Evolutionary conservation across 2,888 invertebrate species (phyloP), one percentile per base, ranked within the genome.

Genomic region (Aphidoletes aphidimyza): DNA sequence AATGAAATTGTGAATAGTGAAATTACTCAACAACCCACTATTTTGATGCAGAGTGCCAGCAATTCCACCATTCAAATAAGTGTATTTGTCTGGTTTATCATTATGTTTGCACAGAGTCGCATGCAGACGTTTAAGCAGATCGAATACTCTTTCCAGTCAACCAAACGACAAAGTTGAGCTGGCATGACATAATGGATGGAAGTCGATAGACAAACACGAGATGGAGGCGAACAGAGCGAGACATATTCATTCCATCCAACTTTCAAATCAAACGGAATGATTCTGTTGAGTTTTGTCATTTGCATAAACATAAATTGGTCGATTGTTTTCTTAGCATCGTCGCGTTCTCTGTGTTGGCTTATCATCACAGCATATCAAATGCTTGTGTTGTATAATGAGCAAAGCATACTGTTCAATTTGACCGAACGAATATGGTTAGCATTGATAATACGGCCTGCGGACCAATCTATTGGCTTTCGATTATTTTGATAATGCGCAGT

Each of bases 261-360:
- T 69, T 69, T 69, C 69, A 69, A 69, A 69, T 69, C 69, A 69
- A 69, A 30, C 69, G 69, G 30, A 69, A 69, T 69, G 69, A 30
- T 69, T 69, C 19, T 69, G 69, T 69, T 69, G 69, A 69, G 69
- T 69, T 30, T 69, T 69, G 26, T 69, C 69, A 69, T 69, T 69
- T 69, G 69, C 69, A 69, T 69, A 69, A 69, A 69, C 69, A 69
- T 69, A 69, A 69, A 69, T 69, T 69, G 69, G 69, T 69, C 69
- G 69, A 69, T 69, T 69, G 69, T 69, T 69, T 69, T 69, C 30
- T 69, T 30, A 30, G 69, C 69, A 69, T 69, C 30, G 69, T 11
- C 14, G 30, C 34, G 30, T 69, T 69, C 30, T n/a, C 9, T 19
- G 30, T 69, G 5, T 69, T 69, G 69, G 34, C 69, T 69, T 69